Percentiles rank a stretch among this genome's conserved stretches.
Conservation (phyloP, 2,888 invertebrate species). For the Cantharis nigra region DNA sequence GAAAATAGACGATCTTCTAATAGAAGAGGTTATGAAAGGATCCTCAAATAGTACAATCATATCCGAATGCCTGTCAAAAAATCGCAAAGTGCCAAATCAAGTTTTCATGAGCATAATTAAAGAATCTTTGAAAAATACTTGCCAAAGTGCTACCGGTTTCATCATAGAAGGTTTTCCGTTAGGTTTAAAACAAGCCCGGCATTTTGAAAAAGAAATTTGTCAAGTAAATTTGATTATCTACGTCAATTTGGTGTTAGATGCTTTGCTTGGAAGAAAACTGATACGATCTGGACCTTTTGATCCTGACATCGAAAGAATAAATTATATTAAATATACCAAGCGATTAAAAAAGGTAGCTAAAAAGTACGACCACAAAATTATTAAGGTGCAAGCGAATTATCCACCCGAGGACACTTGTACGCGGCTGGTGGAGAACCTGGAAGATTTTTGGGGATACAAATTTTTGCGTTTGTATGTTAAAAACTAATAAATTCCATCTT, state of each 20-base stretch:
- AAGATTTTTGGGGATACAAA: constrained; percentile 39
- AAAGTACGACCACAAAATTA: constrained; percentile 22
- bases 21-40: constrained; percentile 32
- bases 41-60: constrained; percentile 30
- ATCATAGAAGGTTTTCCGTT: constrained; percentile 42
- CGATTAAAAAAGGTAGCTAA: constrained; percentile 8
- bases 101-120: constrained; percentile 34
- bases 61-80: constrained; percentile 22
- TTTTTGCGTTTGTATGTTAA: constrained; percentile 36
- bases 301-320: constrained; percentile 17
- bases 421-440: constrained; percentile 33
- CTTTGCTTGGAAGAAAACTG: constrained; percentile 22
- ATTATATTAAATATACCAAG: constrained; percentile 12
- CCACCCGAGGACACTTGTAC: constrained; percentile 35
- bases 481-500: constrained; percentile 16
- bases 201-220: constrained; percentile 40
- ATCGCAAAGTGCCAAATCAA: constrained; percentile 29
- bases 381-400: constrained; percentile 30
- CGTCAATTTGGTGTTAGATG: constrained; percentile 32
- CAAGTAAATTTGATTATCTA: constrained; percentile 35
- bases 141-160: constrained; percentile 32
- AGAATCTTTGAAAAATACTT: constrained; percentile 25
- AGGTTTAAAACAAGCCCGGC: constrained; percentile 35
- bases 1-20: constrained; percentile 28
- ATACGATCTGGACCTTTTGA: constrained; percentile 6